Conservation (phyloP, 2,113 vertebrate species). For the Ia io region DNA sequence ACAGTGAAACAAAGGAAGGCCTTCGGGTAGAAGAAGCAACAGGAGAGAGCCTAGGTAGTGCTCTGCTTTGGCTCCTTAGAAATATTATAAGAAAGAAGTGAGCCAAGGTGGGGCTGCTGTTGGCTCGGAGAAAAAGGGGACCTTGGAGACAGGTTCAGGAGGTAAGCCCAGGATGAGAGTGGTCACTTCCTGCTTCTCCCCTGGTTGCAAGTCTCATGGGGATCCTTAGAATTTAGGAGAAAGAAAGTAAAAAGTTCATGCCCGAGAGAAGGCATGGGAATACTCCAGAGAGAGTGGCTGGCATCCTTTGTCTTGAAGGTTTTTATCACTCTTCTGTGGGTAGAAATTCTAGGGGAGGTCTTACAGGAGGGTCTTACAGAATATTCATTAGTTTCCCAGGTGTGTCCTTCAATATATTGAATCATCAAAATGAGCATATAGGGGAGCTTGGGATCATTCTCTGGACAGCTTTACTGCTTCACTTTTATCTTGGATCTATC, state of each 20-base stretch:
- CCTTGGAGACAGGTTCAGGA: neutral
- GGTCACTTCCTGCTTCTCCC: neutral
- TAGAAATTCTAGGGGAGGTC: neutral
- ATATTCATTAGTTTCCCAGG: neutral
- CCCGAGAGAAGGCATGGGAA: neutral
- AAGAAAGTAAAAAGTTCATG: neutral
- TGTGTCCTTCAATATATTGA: neutral
- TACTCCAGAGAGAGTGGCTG: neutral
- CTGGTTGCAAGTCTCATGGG: neutral
- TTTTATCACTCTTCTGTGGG: neutral
- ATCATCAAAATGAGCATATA: neutral
- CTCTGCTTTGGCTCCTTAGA: neutral
- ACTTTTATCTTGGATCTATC: neutral
- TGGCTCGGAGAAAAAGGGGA: neutral
- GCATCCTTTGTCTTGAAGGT: neutral
- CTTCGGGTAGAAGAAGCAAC: neutral
- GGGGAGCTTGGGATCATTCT: neutral
- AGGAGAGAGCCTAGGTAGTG: neutral
- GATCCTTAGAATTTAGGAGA: neutral
- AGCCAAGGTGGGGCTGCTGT: neutral
- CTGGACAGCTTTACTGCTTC: neutral
- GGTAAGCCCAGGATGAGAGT: neutral
- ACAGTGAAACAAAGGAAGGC: neutral
- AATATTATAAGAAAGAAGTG: neutral
- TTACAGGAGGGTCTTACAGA: neutral